Conservation (phyloP, 2,888 invertebrate species). For the Thera britannica region DNA sequence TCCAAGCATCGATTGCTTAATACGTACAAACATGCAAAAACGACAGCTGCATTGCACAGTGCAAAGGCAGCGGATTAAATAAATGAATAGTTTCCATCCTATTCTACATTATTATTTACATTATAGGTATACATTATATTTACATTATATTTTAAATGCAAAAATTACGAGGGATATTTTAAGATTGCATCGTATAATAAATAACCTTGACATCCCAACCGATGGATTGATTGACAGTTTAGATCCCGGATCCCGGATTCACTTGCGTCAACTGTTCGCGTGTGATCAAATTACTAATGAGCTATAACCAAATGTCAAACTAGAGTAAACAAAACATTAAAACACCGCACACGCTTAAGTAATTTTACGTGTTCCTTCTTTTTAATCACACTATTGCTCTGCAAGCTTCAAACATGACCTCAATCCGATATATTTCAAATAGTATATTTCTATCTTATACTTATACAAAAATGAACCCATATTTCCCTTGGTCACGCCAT, state of each 20-base stretch:
- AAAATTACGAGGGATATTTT: too few relatives aligned
- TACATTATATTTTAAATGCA: too few relatives aligned
- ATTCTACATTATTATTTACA: too few relatives aligned
- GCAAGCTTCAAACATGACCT: not conserved
- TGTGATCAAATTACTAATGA: conserved; percentile 44
- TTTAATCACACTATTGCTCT: not conserved
- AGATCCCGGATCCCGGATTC: conserved; percentile 43
- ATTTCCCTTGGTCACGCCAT: too few relatives aligned
- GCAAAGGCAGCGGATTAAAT: too few relatives aligned
- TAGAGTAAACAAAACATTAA: conserved; percentile 13
- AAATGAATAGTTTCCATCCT: too few relatives aligned
- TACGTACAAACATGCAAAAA: not conserved
- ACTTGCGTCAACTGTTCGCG: conserved; percentile 23
- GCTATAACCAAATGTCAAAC: conserved; percentile 14
- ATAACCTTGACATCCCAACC: conserved; percentile 5
- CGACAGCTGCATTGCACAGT: too few relatives aligned
- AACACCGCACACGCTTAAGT: conserved; percentile 5
- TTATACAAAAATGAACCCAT: too few relatives aligned
- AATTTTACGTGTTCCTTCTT: not conserved
- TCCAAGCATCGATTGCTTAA: not conserved
- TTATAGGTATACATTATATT: too few relatives aligned
- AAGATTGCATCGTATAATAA: conserved; percentile 2
- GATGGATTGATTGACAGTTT: conserved; percentile 11
- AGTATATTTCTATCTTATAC: too few relatives aligned
- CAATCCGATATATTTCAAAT: not conserved